A percentile compares a stretch with the other conserved stretches of the same genome.
phyloP scores from a whole-genome alignment of 2,888 invertebrate genomes.

The Lampropteryx suffumata region DNA sequence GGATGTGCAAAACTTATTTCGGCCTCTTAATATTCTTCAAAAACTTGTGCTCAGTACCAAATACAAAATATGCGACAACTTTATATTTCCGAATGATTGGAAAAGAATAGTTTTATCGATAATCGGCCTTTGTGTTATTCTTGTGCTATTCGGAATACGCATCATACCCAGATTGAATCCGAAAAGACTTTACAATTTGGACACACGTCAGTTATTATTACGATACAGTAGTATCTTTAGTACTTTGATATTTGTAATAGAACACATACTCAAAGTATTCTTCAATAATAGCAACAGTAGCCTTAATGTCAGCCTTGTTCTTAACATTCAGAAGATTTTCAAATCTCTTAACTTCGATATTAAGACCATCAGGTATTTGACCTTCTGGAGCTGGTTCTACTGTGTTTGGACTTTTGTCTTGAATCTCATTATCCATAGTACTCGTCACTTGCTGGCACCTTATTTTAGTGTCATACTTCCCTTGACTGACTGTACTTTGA shows the following conservation, averaged over 20 bases:
- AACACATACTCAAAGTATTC: slow-evolving; percentile 1
- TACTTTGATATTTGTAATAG: background rate
- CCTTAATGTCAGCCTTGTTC: background rate
- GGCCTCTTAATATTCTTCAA: slow-evolving; percentile 2
- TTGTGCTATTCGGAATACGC: background rate
- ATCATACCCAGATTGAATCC: background rate
- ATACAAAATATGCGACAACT: slow-evolving; percentile 2
- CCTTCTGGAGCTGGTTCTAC: slow-evolving; percentile 8
- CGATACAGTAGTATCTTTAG: background rate
- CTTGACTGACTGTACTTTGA: background rate
- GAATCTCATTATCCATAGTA: background rate
- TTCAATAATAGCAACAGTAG: background rate
- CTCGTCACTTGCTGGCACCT: too few relatives aligned
- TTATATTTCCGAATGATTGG: slow-evolving; percentile 7
- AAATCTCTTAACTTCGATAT: background rate
- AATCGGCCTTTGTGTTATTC: background rate
- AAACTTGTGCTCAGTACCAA: background rate
- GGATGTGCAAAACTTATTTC: slow-evolving; percentile 5
- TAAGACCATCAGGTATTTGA: background rate
- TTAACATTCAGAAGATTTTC: slow-evolving; percentile 2
- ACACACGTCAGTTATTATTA: background rate
- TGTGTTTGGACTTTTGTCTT: background rate
- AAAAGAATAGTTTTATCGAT: background rate
- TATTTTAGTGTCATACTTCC: background rate
- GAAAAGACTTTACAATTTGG: background rate